Base-by-base conservation (phyloP, 2,888 invertebrate species). In the Macrosiphum euphorbiae region DNA sequence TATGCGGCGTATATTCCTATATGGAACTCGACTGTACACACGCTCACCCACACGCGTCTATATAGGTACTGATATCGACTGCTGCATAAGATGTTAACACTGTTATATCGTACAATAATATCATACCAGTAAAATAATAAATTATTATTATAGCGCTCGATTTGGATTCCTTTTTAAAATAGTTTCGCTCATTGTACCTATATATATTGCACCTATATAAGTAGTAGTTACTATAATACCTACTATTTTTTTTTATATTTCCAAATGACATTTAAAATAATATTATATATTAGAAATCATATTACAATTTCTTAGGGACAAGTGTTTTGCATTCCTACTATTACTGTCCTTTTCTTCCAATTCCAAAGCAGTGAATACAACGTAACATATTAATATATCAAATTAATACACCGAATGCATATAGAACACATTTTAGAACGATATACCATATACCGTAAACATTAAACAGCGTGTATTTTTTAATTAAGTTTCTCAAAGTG, bases 401-500 rank as follows among this genome's bases (percentile, higher is more conserved):
- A 8, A 35, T 1, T 78, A 8, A 78, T 20, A 78, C 35, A 35
- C 35, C 8, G 35, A 44, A 44, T 44, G 20, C 20, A 8, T 41
- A 20, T 58, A 78, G 0, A 78, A 78, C 35, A 78, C 7, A 78
- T 78, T 78, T 78, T 20, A 35, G 20, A 78, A 78, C 35, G 8
- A 78, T 35, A 24, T 20, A 41, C 35, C 35, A 78, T 35, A 24
- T 20, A 41, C 35, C 35, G 8, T 20, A 78, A 78, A 78, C 78
- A 78, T 35, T 35, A 41, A 20, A 35, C 20, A 78, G 78, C 35
- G 2, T 26, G 16, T 47, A 7, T 90, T 78, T 91, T 67, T 90
- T 84, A 84, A 91, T 91, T 52, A 91, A 91, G 28, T 52, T 10
- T 16, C 16, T 41, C 41, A 16, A 52, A 91, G 52, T 84, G 52